Conservation (phyloP, 2,888 invertebrate species). For the Ischnura elegans region DNA sequence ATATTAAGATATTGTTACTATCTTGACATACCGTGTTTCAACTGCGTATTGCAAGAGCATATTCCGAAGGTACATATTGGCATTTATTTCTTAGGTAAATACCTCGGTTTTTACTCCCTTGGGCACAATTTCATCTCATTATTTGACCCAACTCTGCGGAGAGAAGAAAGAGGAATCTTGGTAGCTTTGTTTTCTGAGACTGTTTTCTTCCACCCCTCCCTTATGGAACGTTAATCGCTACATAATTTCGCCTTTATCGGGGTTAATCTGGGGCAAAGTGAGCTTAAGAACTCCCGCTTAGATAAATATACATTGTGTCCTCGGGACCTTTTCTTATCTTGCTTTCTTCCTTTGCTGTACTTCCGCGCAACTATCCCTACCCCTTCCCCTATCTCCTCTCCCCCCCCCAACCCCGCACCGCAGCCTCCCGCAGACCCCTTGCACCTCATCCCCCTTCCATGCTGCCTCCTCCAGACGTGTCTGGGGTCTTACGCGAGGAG, state of each 20-base stretch:
- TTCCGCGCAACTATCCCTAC: background rate
- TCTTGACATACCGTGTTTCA: no score
- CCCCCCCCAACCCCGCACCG: background rate
- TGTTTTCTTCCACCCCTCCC: background rate
- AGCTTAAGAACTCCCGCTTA: conserved; percentile 36
- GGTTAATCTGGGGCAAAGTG: conserved; percentile 44
- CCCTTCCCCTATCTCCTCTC: background rate
- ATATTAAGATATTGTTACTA: no score
- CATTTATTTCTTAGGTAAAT: background rate
- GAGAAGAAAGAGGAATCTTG: background rate
- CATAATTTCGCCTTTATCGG: conserved; percentile 49
- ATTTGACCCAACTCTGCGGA: background rate
- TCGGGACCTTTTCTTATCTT: conserved; percentile 51
- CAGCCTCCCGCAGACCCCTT: background rate
- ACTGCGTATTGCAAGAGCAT: no score
- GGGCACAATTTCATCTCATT: background rate
- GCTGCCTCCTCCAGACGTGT: conserved; percentile 24
- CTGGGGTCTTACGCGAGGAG: conserved; percentile 26
- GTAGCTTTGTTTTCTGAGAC: background rate
- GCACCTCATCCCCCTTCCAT: background rate
- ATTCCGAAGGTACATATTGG: no score
- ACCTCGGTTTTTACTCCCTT: background rate
- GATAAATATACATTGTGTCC: conserved; percentile 48
- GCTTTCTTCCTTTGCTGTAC: background rate
- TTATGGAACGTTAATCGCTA: conserved; percentile 35